Evolutionary conservation across 2,113 vertebrate species (phyloP), one percentile per base, ranked within the genome.

Genomic region (Lamprologus callipterus): DNA sequence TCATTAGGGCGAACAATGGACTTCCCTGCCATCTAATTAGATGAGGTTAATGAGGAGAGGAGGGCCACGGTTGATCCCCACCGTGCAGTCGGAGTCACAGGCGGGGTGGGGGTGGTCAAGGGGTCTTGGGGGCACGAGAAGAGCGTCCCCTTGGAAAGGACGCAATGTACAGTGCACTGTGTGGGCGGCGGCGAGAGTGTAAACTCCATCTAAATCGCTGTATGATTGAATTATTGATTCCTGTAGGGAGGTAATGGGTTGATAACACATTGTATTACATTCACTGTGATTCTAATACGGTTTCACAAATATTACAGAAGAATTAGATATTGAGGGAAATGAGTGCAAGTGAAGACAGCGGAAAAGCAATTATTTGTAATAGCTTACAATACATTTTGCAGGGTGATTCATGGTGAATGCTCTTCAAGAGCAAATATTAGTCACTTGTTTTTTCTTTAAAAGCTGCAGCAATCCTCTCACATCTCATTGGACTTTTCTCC

Each of bases 31-130:
- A 97, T 98, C 97, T 98, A 98, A 98, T 99, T 98, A 99, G 98
- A 96, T 94, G 97, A 97, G 97, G 97, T 97, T 99, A 99, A 98
- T 98, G 98, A 98, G 97, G 96, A 98, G 96, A 97, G 95, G 95
- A 96, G 95, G 65, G 91, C 96, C 96, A 97, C 96, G 23, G 87
- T 53, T 81, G 88, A 90, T 91, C 94, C 93, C 92, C 92, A 60
- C 92, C 26, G 91, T 51, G 93, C 93, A 90, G 70, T 80, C 85
- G 85, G 94, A 85, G 91, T 92, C 91, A 45, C 47, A 26, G 83
- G 86, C 26, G 13, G 83, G 75, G 85, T 68, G 60, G 86, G 63
- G 55, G 26, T 81, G 93, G 92, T 95, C 92, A 92, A 87, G 55
- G 78, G 88, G 88, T 87, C 89, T 81, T 2, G 45, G 26, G 80